Percentiles rank a stretch among this genome's conserved stretches.
Conservation (phyloP, 2,113 vertebrate species). For the Propithecus coquereli region DNA sequence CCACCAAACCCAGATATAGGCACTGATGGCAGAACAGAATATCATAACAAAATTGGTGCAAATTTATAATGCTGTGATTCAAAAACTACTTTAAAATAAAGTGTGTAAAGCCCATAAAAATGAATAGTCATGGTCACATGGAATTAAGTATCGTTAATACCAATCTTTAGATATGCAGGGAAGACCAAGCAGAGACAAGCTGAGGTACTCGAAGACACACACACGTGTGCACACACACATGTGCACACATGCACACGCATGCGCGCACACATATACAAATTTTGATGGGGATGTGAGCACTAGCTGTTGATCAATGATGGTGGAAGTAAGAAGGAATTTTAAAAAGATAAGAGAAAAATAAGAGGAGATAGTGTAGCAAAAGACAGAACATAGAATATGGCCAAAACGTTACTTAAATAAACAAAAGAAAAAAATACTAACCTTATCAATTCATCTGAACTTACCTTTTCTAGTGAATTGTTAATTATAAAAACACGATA, state of each 20-base stretch:
- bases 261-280: not conserved
- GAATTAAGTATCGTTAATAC: not conserved
- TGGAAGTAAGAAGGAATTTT: not conserved
- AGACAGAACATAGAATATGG: not conserved
- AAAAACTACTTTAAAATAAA: not conserved
- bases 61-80: not conserved
- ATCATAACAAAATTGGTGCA: not conserved
- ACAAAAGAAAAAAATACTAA: not conserved
- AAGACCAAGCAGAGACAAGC: not conserved
- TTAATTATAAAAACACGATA: constrained; percentile 80
- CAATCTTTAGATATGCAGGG: not conserved
- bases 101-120: not conserved
- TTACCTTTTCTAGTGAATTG: constrained; percentile 77
- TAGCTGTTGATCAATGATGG: not conserved
- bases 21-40: not conserved
- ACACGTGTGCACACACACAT: too few relatives aligned
- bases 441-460: not conserved
- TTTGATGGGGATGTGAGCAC: not conserved
- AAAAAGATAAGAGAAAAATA: not conserved
- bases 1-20: not conserved
- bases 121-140: not conserved
- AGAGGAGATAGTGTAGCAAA: not conserved
- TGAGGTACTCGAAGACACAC: not conserved
- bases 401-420: not conserved
- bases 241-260: not conserved